Conservation (phyloP, 2,113 vertebrate genomes). For the Marmota flaviventris region DNA sequence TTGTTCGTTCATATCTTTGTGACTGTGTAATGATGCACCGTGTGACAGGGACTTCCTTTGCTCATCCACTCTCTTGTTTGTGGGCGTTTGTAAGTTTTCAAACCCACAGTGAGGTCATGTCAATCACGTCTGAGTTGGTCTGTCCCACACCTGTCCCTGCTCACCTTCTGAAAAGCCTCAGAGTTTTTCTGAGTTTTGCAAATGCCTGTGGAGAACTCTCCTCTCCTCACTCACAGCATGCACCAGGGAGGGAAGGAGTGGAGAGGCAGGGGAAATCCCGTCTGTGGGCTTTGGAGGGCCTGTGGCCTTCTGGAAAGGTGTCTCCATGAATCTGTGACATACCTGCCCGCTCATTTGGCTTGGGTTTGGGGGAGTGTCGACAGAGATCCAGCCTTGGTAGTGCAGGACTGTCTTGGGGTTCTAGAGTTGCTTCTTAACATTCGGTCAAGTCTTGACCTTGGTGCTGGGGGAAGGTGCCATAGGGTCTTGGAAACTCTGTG, state of each 20-base stretch:
- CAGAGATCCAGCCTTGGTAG: background rate
- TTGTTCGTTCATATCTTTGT: background rate
- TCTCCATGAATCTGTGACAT: background rate
- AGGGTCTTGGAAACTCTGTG: background rate
- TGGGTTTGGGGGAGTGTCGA: background rate
- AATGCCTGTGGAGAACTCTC: background rate
- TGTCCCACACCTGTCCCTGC: background rate
- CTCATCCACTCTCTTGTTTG: background rate
- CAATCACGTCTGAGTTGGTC: background rate
- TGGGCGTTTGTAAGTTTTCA: background rate
- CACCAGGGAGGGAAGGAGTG: background rate
- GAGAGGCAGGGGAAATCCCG: background rate
- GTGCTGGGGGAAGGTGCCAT: background rate
- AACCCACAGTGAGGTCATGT: background rate
- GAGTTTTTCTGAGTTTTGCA: background rate
- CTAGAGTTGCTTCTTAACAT: background rate
- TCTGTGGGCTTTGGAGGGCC: background rate
- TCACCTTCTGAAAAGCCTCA: background rate
- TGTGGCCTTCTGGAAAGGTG: too few species aligned
- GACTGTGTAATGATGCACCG: background rate
- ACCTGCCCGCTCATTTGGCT: background rate
- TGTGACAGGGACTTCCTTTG: background rate
- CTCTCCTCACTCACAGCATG: background rate
- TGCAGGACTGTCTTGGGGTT: background rate
- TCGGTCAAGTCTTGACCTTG: background rate